Evolutionary conservation across 2,888 invertebrate species (phyloP).

Genomic region (Metacarcinus magister): DNA sequence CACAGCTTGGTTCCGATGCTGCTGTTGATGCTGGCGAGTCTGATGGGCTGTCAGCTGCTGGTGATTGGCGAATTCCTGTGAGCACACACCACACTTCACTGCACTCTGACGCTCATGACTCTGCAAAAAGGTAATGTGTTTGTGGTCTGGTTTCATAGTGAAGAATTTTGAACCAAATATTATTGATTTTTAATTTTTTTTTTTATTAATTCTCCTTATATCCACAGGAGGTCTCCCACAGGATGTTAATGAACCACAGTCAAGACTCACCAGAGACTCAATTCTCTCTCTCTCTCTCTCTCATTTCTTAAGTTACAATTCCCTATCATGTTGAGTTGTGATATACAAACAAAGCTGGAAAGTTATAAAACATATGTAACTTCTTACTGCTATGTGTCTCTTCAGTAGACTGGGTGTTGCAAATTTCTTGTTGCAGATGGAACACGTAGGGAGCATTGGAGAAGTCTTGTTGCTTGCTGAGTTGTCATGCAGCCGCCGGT

Average conservation of each 20-base stretch:
- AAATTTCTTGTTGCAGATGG: constrained; percentile 75
- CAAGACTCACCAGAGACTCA: too few species aligned
- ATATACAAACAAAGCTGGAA: not conserved
- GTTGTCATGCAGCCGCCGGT: constrained; percentile 74
- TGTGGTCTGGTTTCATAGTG: too few species aligned
- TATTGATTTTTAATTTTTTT: too few species aligned
- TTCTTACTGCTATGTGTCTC: constrained; percentile 67
- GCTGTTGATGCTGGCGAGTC: constrained; percentile 30
- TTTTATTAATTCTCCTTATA: too few species aligned
- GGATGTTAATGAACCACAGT: too few species aligned
- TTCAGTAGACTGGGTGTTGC: constrained; percentile 77
- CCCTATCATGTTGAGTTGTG: not conserved
- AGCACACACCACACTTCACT: constrained; percentile 69
- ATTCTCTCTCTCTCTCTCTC: too few species aligned
- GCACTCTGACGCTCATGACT: constrained; percentile 72
- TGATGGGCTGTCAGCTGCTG: constrained; percentile 71
- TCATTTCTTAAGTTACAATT: too few species aligned
- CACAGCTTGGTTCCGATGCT: not conserved
- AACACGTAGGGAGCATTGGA: constrained; percentile 69
- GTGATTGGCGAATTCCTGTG: constrained; percentile 75
- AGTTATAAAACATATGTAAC: not conserved
- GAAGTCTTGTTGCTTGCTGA: constrained; percentile 59
- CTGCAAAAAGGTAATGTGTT: constrained; percentile 41
- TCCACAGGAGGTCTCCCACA: too few species aligned
- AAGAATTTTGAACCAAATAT: too few species aligned